phyloP scores from a whole-genome alignment of 2,113 vertebrate genomes.

The Pluvialis apricaria region DNA sequence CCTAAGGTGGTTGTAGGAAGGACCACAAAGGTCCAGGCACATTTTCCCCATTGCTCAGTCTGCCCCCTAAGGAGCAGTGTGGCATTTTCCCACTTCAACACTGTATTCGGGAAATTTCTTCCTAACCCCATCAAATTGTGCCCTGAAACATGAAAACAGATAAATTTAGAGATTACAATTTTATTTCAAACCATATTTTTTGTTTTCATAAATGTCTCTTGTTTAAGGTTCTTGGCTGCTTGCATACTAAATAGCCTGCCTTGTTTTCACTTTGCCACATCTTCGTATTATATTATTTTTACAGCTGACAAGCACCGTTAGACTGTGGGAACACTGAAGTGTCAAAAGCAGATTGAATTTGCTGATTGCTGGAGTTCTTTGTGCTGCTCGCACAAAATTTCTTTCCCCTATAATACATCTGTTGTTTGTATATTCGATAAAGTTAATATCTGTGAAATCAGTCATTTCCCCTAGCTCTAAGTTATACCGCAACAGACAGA shows the following conservation, averaged over 20 bases:
- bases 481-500: constrained; percentile 61
- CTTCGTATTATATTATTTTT: constrained; percentile 48
- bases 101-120: neutral
- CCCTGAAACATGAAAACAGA: neutral
- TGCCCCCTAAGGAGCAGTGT: neutral
- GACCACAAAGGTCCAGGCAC: neutral
- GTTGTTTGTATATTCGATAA: constrained; percentile 70
- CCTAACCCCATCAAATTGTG: neutral
- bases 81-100: neutral
- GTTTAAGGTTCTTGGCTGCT: constrained; percentile 17
- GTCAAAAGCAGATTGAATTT: constrained; percentile 71
- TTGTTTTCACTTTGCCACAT: constrained; percentile 56
- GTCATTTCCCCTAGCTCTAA: constrained; percentile 69
- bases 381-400: constrained; percentile 58
- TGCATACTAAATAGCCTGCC: constrained; percentile 41
- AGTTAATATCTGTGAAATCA: constrained; percentile 76
- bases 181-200: constrained; percentile 35
- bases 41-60: neutral
- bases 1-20: neutral
- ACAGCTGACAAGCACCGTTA: constrained; percentile 16
- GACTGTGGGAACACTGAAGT: constrained; percentile 32
- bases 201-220: constrained; percentile 13
- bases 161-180: neutral
- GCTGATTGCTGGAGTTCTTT: constrained; percentile 64
- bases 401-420: constrained; percentile 63